Conservation (phyloP, 1,140 invertebrate genomes). For the Drosophila nikananu region DNA sequence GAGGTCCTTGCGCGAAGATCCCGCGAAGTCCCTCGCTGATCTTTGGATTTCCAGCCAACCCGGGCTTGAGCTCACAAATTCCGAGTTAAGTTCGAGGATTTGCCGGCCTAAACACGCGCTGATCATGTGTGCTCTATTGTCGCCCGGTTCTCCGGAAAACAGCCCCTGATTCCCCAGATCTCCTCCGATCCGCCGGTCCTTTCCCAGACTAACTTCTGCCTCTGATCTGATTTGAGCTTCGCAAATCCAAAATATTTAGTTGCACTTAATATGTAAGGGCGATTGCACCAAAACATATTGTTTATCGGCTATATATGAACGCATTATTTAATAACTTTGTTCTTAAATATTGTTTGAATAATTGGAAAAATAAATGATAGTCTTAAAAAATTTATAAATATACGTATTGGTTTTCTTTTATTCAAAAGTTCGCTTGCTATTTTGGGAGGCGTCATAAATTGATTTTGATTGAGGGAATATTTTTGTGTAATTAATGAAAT, state of each 20-base stretch:
- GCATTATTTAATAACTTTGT: background rate
- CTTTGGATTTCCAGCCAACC: constrained; percentile 59
- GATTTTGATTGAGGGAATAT: constrained; percentile 44
- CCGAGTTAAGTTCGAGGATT: constrained; percentile 76
- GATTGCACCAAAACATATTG: constrained; percentile 50
- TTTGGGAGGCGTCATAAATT: constrained; percentile 24
- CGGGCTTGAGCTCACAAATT: constrained; percentile 71
- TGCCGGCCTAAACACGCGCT: constrained; percentile 68
- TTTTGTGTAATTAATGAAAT: constrained; percentile 69
- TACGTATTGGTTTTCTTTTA: background rate
- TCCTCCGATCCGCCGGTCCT: constrained; percentile 33
- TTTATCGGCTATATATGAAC: constrained; percentile 4
- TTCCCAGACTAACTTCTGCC: constrained; percentile 58
- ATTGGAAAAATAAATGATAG: background rate
- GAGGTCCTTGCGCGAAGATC: constrained; percentile 26
- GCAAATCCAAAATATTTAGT: constrained; percentile 74
- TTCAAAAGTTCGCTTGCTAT: constrained; percentile 5
- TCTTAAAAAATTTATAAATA: background rate
- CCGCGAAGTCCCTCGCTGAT: constrained; percentile 66
- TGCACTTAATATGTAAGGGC: constrained; percentile 50
- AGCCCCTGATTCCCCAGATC: constrained; percentile 38
- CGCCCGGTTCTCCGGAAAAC: constrained; percentile 34
- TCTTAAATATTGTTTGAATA: background rate
- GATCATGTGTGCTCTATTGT: constrained; percentile 53
- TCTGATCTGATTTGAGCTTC: constrained; percentile 46